phyloP scores from a whole-genome alignment of 1,140 invertebrate species.

The Papilio polytes region DNA sequence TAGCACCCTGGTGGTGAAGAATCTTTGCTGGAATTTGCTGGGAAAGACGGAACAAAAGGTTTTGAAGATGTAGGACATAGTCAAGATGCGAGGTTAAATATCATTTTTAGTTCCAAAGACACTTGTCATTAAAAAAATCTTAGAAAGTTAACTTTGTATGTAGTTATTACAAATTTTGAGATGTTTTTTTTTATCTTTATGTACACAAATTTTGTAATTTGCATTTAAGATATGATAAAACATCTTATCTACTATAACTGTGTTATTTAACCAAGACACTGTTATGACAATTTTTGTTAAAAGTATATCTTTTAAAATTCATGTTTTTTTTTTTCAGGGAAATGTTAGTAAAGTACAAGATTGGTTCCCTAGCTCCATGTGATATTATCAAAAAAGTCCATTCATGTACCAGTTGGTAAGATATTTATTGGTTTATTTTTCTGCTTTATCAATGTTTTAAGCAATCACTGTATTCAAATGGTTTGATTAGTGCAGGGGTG shows the following conservation, averaged over 20 bases:
- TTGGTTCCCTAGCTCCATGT: constrained; percentile 88
- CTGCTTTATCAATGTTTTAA: background rate
- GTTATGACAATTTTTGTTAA: too few relatives aligned
- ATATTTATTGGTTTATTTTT: background rate
- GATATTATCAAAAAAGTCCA: constrained; percentile 44
- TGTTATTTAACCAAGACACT: too few relatives aligned
- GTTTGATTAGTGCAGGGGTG: too few relatives aligned
- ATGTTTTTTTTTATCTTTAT: too few relatives aligned
- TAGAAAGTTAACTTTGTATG: too few relatives aligned
- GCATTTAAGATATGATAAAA: too few relatives aligned
- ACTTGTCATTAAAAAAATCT: too few relatives aligned
- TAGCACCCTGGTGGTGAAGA: constrained; percentile 95
- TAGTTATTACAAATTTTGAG: too few relatives aligned
- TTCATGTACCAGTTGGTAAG: constrained; percentile 20
- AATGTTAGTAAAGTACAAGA: constrained; percentile 93
- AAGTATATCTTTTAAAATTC: too few relatives aligned
- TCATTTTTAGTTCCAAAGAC: background rate
- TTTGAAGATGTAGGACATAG: constrained; percentile 96
- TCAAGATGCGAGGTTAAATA: constrained; percentile 87
- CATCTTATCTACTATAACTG: too few relatives aligned
- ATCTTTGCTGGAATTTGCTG: constrained; percentile 90
- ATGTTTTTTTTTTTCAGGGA: constrained; percentile 84
- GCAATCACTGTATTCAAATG: background rate
- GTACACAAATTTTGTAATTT: too few relatives aligned
- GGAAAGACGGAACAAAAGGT: constrained; percentile 90